These are phyloP conservation scores for Hippocampus comes DNA, from an alignment of 2,113 vertebrate genomes.

Conservation along the genomic window DNA sequence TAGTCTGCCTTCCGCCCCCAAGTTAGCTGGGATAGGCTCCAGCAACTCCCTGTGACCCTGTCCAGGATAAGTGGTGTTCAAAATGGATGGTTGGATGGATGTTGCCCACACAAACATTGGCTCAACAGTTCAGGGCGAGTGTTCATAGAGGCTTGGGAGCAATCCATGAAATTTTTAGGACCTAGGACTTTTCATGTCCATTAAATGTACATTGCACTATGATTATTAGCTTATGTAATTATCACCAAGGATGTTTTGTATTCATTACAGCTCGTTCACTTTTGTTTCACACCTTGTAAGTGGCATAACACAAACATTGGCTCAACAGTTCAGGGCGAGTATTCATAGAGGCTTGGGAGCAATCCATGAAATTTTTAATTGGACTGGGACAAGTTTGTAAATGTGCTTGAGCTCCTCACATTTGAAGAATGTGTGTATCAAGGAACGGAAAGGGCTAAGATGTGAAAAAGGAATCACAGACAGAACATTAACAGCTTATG, in stretches of 20 bases:
- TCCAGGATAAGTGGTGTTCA: too few relatives aligned
- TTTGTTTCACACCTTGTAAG: background rate
- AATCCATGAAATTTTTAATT: too few relatives aligned
- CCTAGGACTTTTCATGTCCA: background rate
- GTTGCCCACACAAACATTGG: background rate
- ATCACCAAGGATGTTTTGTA: background rate
- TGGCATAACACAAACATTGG: background rate
- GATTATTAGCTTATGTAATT: too few relatives aligned
- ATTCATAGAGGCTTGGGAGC: too few relatives aligned
- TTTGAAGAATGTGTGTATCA: background rate
- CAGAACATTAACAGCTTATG: conserved; percentile 13
- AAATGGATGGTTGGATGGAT: too few relatives aligned
- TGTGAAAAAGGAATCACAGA: conserved; percentile 6
- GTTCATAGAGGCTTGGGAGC: too few relatives aligned
- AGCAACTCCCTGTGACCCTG: too few relatives aligned
- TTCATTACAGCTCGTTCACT: background rate
- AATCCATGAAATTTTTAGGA: too few relatives aligned
- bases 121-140: background rate
- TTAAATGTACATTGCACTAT: background rate
- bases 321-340: background rate
- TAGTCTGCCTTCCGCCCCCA: too few relatives aligned
- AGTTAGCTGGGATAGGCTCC: too few relatives aligned
- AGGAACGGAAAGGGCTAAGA: background rate
- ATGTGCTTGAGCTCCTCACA: background rate
- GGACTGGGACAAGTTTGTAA: background rate